Base-by-base conservation (phyloP, 2,113 vertebrate genomes). In the Gymnocephalus cernua region DNA sequence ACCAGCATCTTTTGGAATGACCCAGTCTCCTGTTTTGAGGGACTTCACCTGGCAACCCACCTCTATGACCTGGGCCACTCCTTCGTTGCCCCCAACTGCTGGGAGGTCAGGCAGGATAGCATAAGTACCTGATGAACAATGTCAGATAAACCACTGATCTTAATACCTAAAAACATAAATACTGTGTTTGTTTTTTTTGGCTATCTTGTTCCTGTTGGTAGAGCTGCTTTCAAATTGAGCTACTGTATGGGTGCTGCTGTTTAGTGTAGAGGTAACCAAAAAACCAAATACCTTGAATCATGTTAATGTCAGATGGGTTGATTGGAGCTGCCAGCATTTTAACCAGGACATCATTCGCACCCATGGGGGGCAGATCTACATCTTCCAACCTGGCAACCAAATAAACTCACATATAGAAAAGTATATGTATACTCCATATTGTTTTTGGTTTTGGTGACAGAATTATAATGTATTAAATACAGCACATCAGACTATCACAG, bases 281-380 rank as follows among this genome's bases (percentile, higher is more conserved):
- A 15, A 68, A 53, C 15, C 8, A 38, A 1, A 85, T 94, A 98
- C 98, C 98, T 95, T 99, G 97, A 91, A 99, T 96, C 97, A 98
- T 97, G 85, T 99, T 99, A 86, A 99, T 96, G 88, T 99, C 98
- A 0, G 98, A 94, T 0, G 98, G 98, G 87, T 99, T 99, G 90
- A 99, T 86, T 58, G 98, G 98, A 54, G 98, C 96, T 12, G 98
- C 98, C 88, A 99, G 84, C 92, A 99, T 96, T 93, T 95, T 97
- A 90, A 99, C 88, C 0, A 89, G 91, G 82, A 98, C 94, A 29
- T 96, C 95, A 0, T 93, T 95, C 77, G 92, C 90, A 61, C 95
- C 95, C 32, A 96, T 16, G 15, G 91, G 25, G 1, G 95, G 85
- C 0, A 96, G 77, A 63, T 95, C 91, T 25, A 96, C 53, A 29